A percentile compares a stretch with the other conserved stretches of the same genome.
phyloP scores from a whole-genome alignment of 2,888 invertebrate genomes.

The Agelastica alni region DNA sequence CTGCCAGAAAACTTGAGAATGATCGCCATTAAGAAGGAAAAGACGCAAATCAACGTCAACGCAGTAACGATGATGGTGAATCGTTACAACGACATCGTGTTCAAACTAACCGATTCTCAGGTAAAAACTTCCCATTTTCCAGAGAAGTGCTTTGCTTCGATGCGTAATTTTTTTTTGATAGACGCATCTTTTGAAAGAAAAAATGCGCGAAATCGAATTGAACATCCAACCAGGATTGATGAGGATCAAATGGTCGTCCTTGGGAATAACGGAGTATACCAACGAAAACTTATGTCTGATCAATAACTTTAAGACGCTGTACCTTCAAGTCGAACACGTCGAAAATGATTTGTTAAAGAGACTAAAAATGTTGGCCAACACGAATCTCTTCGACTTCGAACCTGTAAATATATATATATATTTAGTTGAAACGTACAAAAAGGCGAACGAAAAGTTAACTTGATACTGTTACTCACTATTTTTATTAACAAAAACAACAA shows the following conservation, averaged over 20 bases:
- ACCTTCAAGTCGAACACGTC: constrained; percentile 71
- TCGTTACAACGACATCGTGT: constrained; percentile 68
- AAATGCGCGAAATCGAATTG: constrained; percentile 72
- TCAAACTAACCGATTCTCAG: constrained; percentile 72
- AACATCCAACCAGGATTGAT: constrained; percentile 80
- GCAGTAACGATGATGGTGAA: constrained; percentile 63
- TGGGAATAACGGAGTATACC: constrained; percentile 78
- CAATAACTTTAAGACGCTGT: constrained; percentile 67
- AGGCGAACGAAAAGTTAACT: no score
- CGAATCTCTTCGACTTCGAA: constrained; percentile 62
- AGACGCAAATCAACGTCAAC: constrained; percentile 69
- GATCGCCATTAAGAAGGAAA: constrained; percentile 65
- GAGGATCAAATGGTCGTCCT: constrained; percentile 84
- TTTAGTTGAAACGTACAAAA: no score
- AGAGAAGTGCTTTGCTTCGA: background rate
- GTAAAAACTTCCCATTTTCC: constrained; percentile 49
- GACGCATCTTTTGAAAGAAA: constrained; percentile 70
- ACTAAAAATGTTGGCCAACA: constrained; percentile 61
- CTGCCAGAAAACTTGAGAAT: constrained; percentile 61
- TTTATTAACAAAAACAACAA: no score
- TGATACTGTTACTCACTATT: no score
- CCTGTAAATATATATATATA: constrained; percentile 22
- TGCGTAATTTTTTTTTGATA: constrained; percentile 44
- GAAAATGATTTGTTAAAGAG: constrained; percentile 65
- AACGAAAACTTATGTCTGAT: constrained; percentile 61